Conservation (phyloP, 2,797 vertebrate genomes). For the Crenuchus spilurus region DNA sequence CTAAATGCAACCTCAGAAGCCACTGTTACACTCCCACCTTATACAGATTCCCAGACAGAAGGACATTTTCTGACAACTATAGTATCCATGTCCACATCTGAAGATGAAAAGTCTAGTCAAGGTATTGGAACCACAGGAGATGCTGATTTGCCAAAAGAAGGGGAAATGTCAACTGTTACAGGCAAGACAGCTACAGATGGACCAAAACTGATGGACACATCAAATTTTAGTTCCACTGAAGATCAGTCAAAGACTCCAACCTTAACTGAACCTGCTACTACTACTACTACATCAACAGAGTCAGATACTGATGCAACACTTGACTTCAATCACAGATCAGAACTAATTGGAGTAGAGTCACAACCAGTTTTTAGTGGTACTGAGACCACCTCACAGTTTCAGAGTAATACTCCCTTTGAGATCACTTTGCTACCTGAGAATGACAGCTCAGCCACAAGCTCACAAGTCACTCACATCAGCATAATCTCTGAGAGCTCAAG, state of each 20-base stretch:
- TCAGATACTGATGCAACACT: slow-evolving; percentile 46
- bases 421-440: slow-evolving; percentile 9
- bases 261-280: slow-evolving; percentile 8
- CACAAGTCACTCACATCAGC: not conserved
- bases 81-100: slow-evolving; percentile 28
- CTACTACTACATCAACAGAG: slow-evolving; percentile 12
- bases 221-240: not conserved
- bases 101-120: not conserved
- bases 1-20: slow-evolving; percentile 9
- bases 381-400: not conserved
- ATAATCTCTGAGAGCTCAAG: not conserved
- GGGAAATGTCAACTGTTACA: not conserved
- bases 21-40: slow-evolving; percentile 21
- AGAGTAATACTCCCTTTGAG: not conserved
- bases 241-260: not conserved
- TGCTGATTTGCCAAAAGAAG: not conserved
- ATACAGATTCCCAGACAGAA: slow-evolving; percentile 15
- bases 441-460: not conserved
- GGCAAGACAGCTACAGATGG: not conserved
- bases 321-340: slow-evolving; percentile 53
- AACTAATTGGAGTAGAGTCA: slow-evolving; percentile 33
- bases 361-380: too few species aligned
- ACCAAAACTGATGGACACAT: not conserved
- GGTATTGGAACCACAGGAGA: not conserved
- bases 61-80: slow-evolving; percentile 57